Evolutionary conservation across 2,797 vertebrate genomes (phyloP), one percentile per base, ranked within the genome.

Genomic region (Anas bahamensis): DNA sequence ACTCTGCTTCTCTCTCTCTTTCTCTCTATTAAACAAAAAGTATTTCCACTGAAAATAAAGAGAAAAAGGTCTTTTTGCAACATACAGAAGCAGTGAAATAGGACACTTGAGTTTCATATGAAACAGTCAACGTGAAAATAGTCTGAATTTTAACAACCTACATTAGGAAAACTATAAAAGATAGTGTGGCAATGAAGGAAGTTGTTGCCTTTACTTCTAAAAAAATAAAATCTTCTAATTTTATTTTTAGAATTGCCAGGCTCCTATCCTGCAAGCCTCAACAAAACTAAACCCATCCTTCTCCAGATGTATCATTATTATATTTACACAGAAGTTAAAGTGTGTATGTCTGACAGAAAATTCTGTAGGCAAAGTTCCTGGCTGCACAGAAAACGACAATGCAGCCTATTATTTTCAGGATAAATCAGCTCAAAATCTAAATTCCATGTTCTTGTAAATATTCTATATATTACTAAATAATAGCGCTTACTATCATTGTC

Each of bases 1-100:
- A 96, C 93, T 94, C 89, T 90, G 89, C 81, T 94, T 87, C 94
- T 94, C 93, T 79, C 70, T 4, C 78, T 90, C 77, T 81, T 74
- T 93, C 72, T 74, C 64, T 89, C 77, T 76, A 61, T 95, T 29
- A 86, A 95, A 92, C 55, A 89, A 88, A 95, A 96, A 97, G 60
- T 95, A 94, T 89, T 96, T 97, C 94, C 89, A 96, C 92, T 69
- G 64, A 96, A 97, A 93, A 84, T 88, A 79, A 89, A 83, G 82
- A 90, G 82, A 90, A 95, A 94, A 95, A 52, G 33, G 41, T 82
- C 79, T 83, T 86, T 90, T 57, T 94, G 96, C 94, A 91, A 94
- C 52, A 71, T 46, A 90, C 81, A 97, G 95, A 83, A 90, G 91
- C 68, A 71, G 71, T 95, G 95, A 96, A 97, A 97, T 89, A 92